Evolutionary conservation across 1,140 invertebrate genomes (phyloP).

Genomic region (Cotesia typhae): DNA sequence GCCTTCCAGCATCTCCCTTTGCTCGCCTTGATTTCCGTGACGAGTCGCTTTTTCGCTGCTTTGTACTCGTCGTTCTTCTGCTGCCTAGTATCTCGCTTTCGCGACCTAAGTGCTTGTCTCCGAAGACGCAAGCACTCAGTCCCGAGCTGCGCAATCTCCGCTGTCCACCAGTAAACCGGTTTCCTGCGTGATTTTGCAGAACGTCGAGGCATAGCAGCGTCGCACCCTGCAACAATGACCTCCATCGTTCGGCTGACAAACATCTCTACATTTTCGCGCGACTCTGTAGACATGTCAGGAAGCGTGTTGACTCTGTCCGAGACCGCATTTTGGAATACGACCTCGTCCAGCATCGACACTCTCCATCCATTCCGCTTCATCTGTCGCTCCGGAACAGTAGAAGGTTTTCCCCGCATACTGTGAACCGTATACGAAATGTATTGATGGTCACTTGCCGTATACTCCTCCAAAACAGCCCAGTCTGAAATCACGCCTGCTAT

Average conservation of each 20-base stretch:
- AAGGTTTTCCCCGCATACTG: neutral
- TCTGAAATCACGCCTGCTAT: neutral
- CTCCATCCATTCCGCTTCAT: neutral
- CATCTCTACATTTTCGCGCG: too few relatives aligned
- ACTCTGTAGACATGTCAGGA: too few relatives aligned
- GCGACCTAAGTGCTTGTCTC: neutral
- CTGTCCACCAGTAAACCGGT: constrained; percentile 50
- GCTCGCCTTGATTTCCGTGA: constrained; percentile 34
- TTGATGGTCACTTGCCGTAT: neutral
- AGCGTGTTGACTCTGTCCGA: too few relatives aligned
- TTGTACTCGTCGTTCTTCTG: constrained; percentile 20
- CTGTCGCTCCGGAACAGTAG: constrained; percentile 1
- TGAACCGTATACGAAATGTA: neutral
- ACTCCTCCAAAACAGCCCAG: neutral
- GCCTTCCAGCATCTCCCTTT: constrained; percentile 42
- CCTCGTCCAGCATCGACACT: neutral
- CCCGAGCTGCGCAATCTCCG: constrained; percentile 45
- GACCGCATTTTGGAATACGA: constrained; percentile 33
- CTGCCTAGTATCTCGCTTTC: neutral
- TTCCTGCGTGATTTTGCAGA: neutral
- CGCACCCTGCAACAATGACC: too few relatives aligned
- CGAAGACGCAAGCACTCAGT: constrained; percentile 40
- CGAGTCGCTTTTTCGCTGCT: constrained; percentile 33
- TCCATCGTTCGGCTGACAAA: too few relatives aligned
- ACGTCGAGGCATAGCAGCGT: neutral